A percentile compares a stretch with the other conserved stretches of the same genome.
phyloP scores from a whole-genome alignment of 2,888 invertebrate species.

The Oxyteleia sp. region DNA sequence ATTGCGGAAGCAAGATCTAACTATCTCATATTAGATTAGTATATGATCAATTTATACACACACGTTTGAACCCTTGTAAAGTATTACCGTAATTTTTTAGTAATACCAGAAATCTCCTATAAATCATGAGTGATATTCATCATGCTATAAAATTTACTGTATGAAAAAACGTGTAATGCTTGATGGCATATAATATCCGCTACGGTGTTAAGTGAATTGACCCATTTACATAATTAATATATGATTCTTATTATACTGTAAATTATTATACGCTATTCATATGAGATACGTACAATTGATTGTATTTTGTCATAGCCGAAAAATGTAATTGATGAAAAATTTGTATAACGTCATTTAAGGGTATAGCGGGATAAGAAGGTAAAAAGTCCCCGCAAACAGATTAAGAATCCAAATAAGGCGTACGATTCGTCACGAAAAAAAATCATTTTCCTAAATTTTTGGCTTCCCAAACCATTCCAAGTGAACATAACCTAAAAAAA shows the following conservation, averaged over 20 bases:
- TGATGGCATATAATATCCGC: conserved; percentile 43
- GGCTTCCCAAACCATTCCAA: too few relatives aligned
- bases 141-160: conserved; percentile 24
- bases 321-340: not conserved
- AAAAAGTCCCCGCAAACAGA: too few relatives aligned
- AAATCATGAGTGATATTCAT: conserved; percentile 31
- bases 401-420: too few relatives aligned
- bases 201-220: conserved; percentile 45
- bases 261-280: conserved; percentile 24
- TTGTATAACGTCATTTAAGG: too few relatives aligned
- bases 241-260: conserved; percentile 31
- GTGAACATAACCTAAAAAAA: too few relatives aligned
- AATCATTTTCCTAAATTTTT: too few relatives aligned
- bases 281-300: conserved; percentile 5
- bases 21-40: conserved; percentile 16
- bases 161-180: conserved; percentile 35
- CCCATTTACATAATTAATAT: conserved; percentile 52
- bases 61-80: conserved; percentile 9
- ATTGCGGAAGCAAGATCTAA: conserved; percentile 22
- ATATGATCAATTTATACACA: conserved; percentile 8
- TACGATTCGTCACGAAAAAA: too few relatives aligned
- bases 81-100: conserved; percentile 16
- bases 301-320: conserved; percentile 9
- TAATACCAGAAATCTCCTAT: conserved; percentile 41
- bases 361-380: too few relatives aligned